These are phyloP conservation scores for Rhizoglyphus robini DNA, from an alignment of 1,140 invertebrate species.

Conservation along the genomic window DNA sequence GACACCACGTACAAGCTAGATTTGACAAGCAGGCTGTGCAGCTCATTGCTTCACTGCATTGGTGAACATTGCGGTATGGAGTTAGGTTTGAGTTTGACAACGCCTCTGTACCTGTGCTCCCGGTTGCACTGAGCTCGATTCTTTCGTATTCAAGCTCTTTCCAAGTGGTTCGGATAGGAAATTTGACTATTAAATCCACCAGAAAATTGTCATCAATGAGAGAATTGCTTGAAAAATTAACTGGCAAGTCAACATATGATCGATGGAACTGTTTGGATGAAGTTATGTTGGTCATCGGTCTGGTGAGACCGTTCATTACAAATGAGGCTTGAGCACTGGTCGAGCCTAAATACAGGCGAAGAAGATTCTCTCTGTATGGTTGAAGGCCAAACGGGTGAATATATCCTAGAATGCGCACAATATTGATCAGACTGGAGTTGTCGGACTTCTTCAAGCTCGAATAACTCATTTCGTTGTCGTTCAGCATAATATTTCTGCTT, in stretches of 20 bases:
- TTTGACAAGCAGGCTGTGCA: slow-evolving; percentile 78
- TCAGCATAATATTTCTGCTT: not conserved
- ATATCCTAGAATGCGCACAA: slow-evolving; percentile 57
- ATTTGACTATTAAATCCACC: slow-evolving; percentile 26
- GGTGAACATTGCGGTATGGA: not conserved
- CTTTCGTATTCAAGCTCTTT: slow-evolving; percentile 20
- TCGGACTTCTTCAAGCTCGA: slow-evolving; percentile 40
- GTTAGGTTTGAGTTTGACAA: not conserved
- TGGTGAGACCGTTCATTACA: slow-evolving; percentile 30
- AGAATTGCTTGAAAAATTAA: slow-evolving; percentile 24
- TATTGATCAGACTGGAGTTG: slow-evolving; percentile 38
- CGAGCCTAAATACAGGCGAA: slow-evolving; percentile 27
- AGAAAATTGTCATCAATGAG: slow-evolving; percentile 25
- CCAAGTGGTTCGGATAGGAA: slow-evolving; percentile 13
- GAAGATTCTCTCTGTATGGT: slow-evolving; percentile 42
- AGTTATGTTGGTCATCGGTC: slow-evolving; percentile 28
- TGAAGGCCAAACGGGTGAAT: slow-evolving; percentile 58
- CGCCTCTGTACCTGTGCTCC: not conserved
- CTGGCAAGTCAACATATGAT: slow-evolving; percentile 13
- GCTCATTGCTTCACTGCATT: slow-evolving; percentile 36
- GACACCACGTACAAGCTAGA: slow-evolving; percentile 77
- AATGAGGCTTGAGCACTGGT: slow-evolving; percentile 27
- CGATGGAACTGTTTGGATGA: slow-evolving; percentile 21
- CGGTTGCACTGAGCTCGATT: slow-evolving; percentile 25
- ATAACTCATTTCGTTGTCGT: not conserved